Conservation (phyloP, 2,888 invertebrate genomes). For the Meiosimyza decipiens region DNA sequence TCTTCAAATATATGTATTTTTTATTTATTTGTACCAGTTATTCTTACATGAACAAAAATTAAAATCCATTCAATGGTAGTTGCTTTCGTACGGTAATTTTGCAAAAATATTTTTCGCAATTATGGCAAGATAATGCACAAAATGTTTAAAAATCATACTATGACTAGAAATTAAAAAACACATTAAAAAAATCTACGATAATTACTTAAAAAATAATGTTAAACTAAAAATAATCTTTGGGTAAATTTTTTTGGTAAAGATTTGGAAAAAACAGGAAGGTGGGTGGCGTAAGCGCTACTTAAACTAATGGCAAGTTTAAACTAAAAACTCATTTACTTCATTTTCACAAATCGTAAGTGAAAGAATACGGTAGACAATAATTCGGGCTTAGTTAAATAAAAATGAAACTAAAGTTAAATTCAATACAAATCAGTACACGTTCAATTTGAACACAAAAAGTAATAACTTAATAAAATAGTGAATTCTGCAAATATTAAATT, state of each 20-base stretch:
- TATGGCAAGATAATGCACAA: slow-evolving; percentile 26
- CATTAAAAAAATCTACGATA: background rate
- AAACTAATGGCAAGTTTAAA: slow-evolving; percentile 24
- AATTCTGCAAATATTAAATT: slow-evolving; percentile 13
- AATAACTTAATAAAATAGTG: background rate
- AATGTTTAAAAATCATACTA: slow-evolving; percentile 8
- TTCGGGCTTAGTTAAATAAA: background rate
- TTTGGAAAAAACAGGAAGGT: background rate
- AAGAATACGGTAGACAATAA: background rate
- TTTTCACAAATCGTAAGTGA: background rate
- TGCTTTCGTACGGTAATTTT: background rate
- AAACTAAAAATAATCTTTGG: slow-evolving; percentile 30
- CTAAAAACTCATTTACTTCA: too few species aligned
- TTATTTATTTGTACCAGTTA: too few species aligned
- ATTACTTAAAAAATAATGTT: slow-evolving; percentile 9
- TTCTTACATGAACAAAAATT: background rate
- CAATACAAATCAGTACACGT: too few species aligned
- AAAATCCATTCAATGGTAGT: slow-evolving; percentile 12
- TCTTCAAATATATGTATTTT: too few species aligned
- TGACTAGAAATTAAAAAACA: background rate
- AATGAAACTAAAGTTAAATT: background rate
- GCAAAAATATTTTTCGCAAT: background rate
- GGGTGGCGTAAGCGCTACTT: slow-evolving; percentile 4
- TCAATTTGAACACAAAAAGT: background rate
- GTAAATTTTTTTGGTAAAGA: slow-evolving; percentile 29